phyloP scores from a whole-genome alignment of 2,113 vertebrate species.

The Scytalopus superciliaris region DNA sequence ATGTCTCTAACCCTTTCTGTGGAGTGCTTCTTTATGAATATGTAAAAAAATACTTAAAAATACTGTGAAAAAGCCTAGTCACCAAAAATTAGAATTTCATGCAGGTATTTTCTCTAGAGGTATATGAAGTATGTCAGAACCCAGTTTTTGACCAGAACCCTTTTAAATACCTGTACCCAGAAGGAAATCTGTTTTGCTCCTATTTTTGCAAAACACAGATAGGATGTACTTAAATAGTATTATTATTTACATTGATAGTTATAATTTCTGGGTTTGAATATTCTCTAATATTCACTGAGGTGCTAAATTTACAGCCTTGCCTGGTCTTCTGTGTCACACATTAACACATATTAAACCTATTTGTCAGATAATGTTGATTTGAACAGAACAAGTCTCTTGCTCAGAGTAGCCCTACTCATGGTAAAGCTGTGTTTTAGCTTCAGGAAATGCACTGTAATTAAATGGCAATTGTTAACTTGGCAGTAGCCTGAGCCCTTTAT shows the following conservation, averaged over 20 bases:
- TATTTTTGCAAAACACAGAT: background rate
- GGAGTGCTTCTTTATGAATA: background rate
- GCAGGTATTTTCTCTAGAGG: background rate
- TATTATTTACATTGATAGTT: background rate
- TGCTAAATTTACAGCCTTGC: background rate
- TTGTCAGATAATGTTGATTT: background rate
- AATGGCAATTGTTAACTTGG: background rate
- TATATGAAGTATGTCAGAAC: background rate
- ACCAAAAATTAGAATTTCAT: background rate
- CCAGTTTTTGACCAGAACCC: background rate
- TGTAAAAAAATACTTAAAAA: background rate
- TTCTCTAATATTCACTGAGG: background rate
- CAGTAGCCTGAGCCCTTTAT: background rate
- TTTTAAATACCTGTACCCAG: background rate
- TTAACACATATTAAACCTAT: background rate
- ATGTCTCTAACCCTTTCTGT: background rate
- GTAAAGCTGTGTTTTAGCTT: background rate
- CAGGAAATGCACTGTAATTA: background rate
- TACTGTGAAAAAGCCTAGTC: background rate
- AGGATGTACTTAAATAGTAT: background rate
- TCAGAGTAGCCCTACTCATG: background rate
- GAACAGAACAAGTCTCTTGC: background rate
- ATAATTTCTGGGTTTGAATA: background rate
- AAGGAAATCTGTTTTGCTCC: background rate
- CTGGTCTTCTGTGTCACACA: background rate